A percentile compares a stretch with the other conserved stretches of the same genome.
These are phyloP conservation scores for Cryptotis parvus DNA, from an alignment of 2,113 vertebrate genomes.

Conservation along the genomic window DNA sequence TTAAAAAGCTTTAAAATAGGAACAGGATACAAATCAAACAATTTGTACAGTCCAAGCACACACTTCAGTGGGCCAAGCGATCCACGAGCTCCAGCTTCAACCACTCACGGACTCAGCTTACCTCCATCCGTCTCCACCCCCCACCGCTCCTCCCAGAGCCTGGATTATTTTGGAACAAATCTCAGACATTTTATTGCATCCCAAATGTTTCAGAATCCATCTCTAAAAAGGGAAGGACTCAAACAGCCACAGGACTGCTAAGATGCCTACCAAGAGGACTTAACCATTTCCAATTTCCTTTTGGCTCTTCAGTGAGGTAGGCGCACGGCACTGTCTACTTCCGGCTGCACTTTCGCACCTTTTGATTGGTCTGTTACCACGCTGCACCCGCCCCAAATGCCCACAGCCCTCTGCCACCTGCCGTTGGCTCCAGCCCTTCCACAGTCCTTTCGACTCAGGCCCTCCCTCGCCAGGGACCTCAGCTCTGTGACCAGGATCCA, in stretches of 20 bases:
- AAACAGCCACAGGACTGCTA: background rate
- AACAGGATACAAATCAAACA: background rate
- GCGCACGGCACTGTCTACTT: too few relatives aligned
- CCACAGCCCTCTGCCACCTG: too few relatives aligned
- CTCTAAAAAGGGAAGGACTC: constrained; percentile 35
- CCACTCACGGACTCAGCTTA: background rate
- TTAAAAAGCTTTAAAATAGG: background rate
- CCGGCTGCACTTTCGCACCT: too few relatives aligned
- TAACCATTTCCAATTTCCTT: too few relatives aligned
- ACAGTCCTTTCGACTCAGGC: too few relatives aligned
- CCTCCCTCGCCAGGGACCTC: too few relatives aligned
- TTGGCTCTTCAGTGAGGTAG: too few relatives aligned
- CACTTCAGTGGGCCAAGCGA: background rate
- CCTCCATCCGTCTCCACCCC: background rate
- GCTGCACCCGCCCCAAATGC: too few relatives aligned
- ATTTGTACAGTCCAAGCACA: constrained; percentile 5
- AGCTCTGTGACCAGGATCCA: too few relatives aligned
- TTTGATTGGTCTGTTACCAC: too few relatives aligned
- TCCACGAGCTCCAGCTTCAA: background rate
- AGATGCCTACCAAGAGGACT: background rate
- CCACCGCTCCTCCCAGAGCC: background rate
- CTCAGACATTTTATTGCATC: background rate
- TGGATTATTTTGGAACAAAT: constrained; percentile 33
- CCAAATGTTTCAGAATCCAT: constrained; percentile 35
- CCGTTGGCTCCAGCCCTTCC: too few relatives aligned